Evolutionary conservation across 2,113 vertebrate species (phyloP), one percentile per base, ranked within the genome.

Genomic region (Pao palembangensis): DNA sequence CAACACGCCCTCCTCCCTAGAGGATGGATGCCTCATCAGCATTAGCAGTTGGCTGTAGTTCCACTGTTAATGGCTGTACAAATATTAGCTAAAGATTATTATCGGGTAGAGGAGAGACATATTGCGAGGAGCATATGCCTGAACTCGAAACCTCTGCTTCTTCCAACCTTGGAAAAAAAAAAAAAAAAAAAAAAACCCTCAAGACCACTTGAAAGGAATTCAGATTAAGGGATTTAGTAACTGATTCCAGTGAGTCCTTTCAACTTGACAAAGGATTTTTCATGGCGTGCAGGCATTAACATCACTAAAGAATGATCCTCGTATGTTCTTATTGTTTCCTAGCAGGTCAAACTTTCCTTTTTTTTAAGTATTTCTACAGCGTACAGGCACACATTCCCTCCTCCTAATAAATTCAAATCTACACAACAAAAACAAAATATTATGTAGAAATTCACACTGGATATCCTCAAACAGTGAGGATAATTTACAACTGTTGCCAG

Each of bases 151-250:
- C 23, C 18, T 7, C 25, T 21, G 50, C 50, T 63, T 59, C 16
- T 46, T 50, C 25, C 12, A 6, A 50, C 38, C 31, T 43, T 21
- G 34, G 55, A 31, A 31, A 3, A 4, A 28, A 71, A 38, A 38
- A 38, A 38, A 4, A 31, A 7, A 31, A 7, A 7, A 11, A 38
- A 38, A 38, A 38, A 44, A 16, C 38, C 38, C n/a, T 19, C 20
- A 31, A 48, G 55, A 12, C 2, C 16, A 43, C 58, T 38, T 51
- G 5, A 64, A 41, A 47, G 60, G 60, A 28, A 61, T 69, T 55
- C 3, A 51, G 67, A 71, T 63, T 55, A 67, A 44, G 2, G 55
- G 34, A 60, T 74, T 49, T 59, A 19, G 42, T 19, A 51, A 49
- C 41, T 64, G 16, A 48, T 10, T 31, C 54, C 18, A 51, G 4